Evolutionary conservation across 2,113 vertebrate species (phyloP).

Genomic region (Hydropotes inermis): DNA sequence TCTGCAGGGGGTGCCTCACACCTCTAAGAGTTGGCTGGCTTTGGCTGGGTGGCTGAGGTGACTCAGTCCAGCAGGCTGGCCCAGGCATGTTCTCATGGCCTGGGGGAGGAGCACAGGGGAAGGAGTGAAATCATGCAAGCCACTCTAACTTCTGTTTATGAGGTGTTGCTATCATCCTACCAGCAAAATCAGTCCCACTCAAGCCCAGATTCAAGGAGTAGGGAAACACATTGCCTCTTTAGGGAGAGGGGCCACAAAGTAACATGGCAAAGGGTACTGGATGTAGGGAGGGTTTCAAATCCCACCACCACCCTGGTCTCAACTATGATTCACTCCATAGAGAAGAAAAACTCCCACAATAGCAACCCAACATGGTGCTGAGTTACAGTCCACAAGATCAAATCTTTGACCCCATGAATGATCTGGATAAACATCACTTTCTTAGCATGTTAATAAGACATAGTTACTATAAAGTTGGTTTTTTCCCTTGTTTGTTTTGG

Average conservation of each 20-base stretch:
- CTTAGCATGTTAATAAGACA: neutral
- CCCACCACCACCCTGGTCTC: neutral
- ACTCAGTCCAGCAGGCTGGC: neutral
- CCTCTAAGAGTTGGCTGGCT: neutral
- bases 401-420: neutral
- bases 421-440: neutral
- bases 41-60: neutral
- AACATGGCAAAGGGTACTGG: neutral
- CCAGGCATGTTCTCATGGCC: neutral
- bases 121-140: neutral
- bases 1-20: neutral
- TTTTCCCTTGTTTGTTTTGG: neutral
- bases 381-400: neutral
- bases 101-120: neutral
- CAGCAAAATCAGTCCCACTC: neutral
- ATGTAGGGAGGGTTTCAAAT: neutral
- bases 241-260: neutral
- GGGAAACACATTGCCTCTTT: neutral
- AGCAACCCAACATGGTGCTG: neutral
- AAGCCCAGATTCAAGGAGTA: neutral
- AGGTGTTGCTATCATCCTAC: neutral
- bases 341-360: neutral
- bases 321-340: neutral
- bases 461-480: neutral
- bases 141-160: neutral